Conservation (phyloP, 2,797 vertebrate genomes). For the Threskiornis aethiopicus region DNA sequence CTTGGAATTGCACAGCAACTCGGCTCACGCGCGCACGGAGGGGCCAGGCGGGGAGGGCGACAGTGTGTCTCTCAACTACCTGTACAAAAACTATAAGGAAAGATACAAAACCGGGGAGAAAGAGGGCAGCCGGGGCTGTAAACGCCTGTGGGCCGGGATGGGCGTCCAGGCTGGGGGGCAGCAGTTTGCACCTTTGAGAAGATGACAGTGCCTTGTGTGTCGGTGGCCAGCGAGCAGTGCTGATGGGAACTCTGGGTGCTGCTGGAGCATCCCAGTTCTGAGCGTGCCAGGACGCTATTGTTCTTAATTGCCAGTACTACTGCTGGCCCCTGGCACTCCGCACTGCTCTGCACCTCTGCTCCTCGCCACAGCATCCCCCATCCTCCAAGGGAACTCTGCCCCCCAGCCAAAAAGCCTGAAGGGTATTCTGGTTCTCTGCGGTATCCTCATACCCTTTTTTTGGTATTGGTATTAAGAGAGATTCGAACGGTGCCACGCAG, state of each 20-base stretch:
- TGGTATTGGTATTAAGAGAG: neutral
- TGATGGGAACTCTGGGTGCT: neutral
- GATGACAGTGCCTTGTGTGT: neutral
- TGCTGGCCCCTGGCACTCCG: neutral
- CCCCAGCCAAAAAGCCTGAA: neutral
- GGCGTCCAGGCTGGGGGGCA: neutral
- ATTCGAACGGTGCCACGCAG: neutral
- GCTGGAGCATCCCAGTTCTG: neutral
- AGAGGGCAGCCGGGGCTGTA: neutral
- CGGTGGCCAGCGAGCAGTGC: neutral
- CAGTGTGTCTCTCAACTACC: conserved; percentile 72
- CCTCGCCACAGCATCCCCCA: neutral
- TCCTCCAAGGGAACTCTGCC: neutral
- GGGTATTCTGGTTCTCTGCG: neutral
- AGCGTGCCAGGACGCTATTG: neutral
- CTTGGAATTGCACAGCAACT: conserved; percentile 71
- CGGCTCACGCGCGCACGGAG: conserved; percentile 32
- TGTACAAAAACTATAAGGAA: conserved; percentile 52
- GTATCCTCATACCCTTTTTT: neutral
- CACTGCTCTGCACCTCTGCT: neutral
- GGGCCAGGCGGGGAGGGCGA: neutral
- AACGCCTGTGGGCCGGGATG: neutral
- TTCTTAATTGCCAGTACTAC: neutral
- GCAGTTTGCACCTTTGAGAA: neutral
- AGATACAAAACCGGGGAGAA: conserved; percentile 3